Evolutionary conservation across 2,113 vertebrate genomes (phyloP).

Genomic region (Galbula dea): DNA sequence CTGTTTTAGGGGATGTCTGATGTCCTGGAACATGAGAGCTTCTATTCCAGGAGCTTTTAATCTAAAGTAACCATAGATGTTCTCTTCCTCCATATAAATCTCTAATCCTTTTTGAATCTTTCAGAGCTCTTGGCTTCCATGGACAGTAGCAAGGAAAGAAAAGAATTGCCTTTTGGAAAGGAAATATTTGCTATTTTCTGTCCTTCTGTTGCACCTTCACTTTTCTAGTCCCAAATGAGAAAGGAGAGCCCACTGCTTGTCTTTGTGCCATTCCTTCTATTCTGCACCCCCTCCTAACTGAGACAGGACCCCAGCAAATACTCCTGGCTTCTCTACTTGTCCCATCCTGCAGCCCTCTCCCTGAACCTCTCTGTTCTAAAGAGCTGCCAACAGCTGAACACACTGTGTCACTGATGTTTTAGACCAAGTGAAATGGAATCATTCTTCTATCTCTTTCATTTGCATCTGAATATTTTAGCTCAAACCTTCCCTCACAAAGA

Average conservation of each 20-base stretch:
- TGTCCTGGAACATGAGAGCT: neutral
- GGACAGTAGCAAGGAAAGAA: neutral
- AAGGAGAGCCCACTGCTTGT: neutral
- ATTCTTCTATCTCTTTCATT: neutral
- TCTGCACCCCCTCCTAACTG: neutral
- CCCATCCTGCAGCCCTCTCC: too few species aligned
- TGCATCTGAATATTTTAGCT: neutral
- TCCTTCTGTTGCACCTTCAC: neutral
- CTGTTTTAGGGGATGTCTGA: neutral
- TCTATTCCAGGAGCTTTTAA: neutral
- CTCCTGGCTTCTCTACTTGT: neutral
- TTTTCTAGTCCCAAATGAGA: neutral
- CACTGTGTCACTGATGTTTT: neutral
- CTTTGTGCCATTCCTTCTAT: neutral
- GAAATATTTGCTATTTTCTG: neutral
- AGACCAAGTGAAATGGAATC: neutral
- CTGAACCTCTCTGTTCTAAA: neutral
- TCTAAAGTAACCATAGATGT: neutral
- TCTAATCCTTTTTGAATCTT: conserved; percentile 5
- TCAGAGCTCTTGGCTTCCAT: neutral
- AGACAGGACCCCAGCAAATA: neutral
- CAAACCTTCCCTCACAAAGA: neutral
- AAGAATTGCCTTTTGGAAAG: neutral
- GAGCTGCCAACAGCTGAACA: neutral
- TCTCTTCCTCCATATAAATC: neutral